phyloP scores from a whole-genome alignment of 1,140 invertebrate genomes.

The Leptoteleia sp. region DNA sequence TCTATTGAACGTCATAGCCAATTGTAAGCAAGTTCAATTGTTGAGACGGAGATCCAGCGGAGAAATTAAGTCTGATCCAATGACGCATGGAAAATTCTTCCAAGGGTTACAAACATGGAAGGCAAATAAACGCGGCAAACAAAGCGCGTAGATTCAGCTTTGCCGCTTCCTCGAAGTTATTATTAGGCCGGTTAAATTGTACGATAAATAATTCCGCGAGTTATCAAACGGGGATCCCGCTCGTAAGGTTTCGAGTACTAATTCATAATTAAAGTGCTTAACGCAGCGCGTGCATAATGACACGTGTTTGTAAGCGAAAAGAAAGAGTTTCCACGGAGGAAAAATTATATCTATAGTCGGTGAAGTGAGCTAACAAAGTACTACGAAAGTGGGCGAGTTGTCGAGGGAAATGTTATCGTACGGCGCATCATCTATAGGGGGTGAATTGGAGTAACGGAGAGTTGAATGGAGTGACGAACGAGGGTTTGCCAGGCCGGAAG shows the following conservation, averaged over 20 bases:
- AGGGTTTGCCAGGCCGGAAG: slow-evolving; percentile 69
- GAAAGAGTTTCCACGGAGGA: slow-evolving; percentile 27
- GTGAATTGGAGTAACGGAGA: slow-evolving; percentile 74
- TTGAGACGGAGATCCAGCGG: slow-evolving; percentile 45
- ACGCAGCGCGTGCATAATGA: slow-evolving; percentile 18
- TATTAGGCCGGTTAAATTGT: slow-evolving; percentile 22
- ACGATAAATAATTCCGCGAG: slow-evolving; percentile 34
- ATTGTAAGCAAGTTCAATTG: slow-evolving; percentile 69
- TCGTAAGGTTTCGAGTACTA: slow-evolving; percentile 24
- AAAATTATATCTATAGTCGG: slow-evolving; percentile 46
- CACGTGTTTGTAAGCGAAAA: slow-evolving; percentile 34
- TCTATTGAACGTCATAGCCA: slow-evolving; percentile 70
- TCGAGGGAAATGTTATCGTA: slow-evolving; percentile 79
- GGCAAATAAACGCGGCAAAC: slow-evolving; percentile 27
- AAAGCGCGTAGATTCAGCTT: no score
- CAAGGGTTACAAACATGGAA: slow-evolving; percentile 34
- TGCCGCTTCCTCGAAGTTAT: no score
- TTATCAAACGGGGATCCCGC: slow-evolving; percentile 23
- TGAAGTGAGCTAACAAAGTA: slow-evolving; percentile 69
- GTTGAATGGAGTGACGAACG: slow-evolving; percentile 77
- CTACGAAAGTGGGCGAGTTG: slow-evolving; percentile 76
- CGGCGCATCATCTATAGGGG: slow-evolving; percentile 68
- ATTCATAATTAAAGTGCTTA: slow-evolving; percentile 41
- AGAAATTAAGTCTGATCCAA: slow-evolving; percentile 54
- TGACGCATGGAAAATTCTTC: slow-evolving; percentile 67